phyloP scores from a whole-genome alignment of 2,113 vertebrate genomes.

The Catharus fuscescens region DNA sequence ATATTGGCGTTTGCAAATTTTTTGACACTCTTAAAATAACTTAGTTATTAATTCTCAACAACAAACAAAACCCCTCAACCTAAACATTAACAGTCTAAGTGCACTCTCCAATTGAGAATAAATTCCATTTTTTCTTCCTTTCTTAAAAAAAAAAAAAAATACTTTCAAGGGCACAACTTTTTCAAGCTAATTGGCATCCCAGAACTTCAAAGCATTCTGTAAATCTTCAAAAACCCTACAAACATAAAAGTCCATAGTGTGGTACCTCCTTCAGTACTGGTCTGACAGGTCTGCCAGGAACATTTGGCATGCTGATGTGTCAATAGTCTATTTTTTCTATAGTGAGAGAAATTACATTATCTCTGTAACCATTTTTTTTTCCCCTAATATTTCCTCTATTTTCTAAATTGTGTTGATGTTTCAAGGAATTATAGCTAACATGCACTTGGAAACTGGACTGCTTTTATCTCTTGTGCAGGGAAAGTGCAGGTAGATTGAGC shows the following conservation, averaged over 20 bases:
- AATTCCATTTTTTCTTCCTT: not conserved
- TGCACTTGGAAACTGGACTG: not conserved
- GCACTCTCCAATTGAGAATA: not conserved
- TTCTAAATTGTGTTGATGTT: not conserved
- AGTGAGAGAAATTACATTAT: not conserved
- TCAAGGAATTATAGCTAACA: not conserved
- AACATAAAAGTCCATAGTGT: not conserved
- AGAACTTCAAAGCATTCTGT: slow-evolving; percentile 2
- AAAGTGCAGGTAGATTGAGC: not conserved
- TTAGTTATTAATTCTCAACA: not conserved
- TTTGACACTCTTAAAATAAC: not conserved
- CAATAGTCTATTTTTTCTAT: not conserved
- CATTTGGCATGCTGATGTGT: not conserved
- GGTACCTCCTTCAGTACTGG: not conserved
- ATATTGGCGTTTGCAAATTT: not conserved
- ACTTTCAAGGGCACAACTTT: not conserved
- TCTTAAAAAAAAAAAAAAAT: not conserved
- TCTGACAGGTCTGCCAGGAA: not conserved
- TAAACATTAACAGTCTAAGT: not conserved
- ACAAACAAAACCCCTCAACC: not conserved
- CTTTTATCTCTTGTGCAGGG: not conserved
- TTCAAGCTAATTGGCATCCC: not conserved
- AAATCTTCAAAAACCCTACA: not conserved
- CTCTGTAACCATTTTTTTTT: not conserved
- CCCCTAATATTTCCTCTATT: not conserved